Percentiles rank a stretch among this genome's conserved stretches.
Conservation (phyloP, 2,888 invertebrate species). For the Cheilosia soror region DNA sequence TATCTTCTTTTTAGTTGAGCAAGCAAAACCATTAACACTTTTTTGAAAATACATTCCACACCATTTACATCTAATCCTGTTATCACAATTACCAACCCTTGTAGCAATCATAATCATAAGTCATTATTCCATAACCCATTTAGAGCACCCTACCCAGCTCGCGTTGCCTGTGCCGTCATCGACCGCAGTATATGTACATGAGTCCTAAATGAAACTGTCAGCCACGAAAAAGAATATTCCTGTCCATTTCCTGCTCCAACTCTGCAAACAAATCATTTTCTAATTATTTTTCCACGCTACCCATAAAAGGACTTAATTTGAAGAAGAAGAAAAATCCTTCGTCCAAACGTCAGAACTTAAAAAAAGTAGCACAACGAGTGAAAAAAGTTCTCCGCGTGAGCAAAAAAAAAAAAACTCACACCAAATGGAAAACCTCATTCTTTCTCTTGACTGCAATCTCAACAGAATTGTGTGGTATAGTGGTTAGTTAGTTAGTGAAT, state of each 20-base stretch:
- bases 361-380: constrained; percentile 38
- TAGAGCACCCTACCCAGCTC: neutral
- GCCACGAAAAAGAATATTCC: constrained; percentile 40
- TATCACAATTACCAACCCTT: constrained; percentile 61
- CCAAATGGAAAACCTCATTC: constrained; percentile 39
- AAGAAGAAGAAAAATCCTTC: constrained; percentile 14
- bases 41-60: constrained; percentile 42
- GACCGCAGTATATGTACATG: constrained; percentile 12
- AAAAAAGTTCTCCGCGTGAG: neutral
- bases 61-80: constrained; percentile 52
- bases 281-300: constrained; percentile 62
- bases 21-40: constrained; percentile 47
- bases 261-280: constrained; percentile 70
- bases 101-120: constrained; percentile 49
- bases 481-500: constrained; percentile 39
- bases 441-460: constrained; percentile 59
- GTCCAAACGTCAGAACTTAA: constrained; percentile 41
- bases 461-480: constrained; percentile 44
- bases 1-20: too few species aligned
- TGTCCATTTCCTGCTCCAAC: constrained; percentile 66
- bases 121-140: constrained; percentile 66
- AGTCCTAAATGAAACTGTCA: constrained; percentile 55
- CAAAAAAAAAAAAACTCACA: constrained; percentile 9
- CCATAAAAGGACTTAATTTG: constrained; percentile 39
- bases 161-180: neutral